phyloP scores from a whole-genome alignment of 2,797 vertebrate genomes.

The Acanthurus leucopareius region DNA sequence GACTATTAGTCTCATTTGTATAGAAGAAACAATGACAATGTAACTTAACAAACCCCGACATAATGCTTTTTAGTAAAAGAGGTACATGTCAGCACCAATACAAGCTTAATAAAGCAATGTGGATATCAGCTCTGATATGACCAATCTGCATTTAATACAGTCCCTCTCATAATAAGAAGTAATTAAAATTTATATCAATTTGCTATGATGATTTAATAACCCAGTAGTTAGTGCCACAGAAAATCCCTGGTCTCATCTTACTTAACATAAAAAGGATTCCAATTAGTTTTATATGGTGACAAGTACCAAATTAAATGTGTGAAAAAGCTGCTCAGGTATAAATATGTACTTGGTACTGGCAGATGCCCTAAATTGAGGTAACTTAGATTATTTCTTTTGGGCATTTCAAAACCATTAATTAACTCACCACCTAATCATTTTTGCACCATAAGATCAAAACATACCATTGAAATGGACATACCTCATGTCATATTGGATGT shows the following conservation, averaged over 20 bases:
- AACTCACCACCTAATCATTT: not conserved
- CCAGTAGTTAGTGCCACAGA: not conserved
- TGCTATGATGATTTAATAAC: too few species aligned
- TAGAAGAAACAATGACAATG: not conserved
- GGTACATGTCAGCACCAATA: too few species aligned
- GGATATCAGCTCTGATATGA: too few species aligned
- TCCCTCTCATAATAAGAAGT: not conserved
- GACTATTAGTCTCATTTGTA: too few species aligned
- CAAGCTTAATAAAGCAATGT: too few species aligned
- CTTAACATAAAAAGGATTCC: not conserved
- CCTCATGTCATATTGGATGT: not conserved
- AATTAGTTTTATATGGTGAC: not conserved
- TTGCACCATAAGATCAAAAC: not conserved
- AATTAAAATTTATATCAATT: too few species aligned
- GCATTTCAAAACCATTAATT: not conserved
- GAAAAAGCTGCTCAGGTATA: not conserved
- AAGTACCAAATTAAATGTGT: not conserved
- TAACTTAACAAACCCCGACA: not conserved
- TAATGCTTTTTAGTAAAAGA: not conserved
- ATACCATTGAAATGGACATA: not conserved
- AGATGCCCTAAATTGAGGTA: not conserved
- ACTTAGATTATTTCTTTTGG: not conserved
- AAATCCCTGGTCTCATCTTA: not conserved
- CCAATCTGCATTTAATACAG: not conserved
- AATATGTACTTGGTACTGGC: not conserved